A percentile compares a stretch with the other conserved stretches of the same genome.
phyloP scores from a whole-genome alignment of 1,140 invertebrate species.

The Augochlora pura region DNA sequence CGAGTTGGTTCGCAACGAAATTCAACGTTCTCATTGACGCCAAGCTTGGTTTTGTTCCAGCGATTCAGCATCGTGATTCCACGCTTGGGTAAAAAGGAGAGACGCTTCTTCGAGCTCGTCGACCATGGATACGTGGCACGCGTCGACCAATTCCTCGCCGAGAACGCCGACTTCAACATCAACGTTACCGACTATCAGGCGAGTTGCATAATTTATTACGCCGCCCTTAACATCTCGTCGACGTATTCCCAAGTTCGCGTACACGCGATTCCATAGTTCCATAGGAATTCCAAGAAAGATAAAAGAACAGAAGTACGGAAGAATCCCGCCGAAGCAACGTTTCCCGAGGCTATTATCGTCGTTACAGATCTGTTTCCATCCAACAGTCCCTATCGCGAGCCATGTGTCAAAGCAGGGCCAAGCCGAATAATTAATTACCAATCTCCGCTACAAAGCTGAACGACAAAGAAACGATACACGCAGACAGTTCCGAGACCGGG shows the following conservation, averaged over 20 bases:
- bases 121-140: conserved; percentile 67
- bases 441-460: neutral
- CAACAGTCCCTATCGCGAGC: too few relatives aligned
- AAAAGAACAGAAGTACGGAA: too few relatives aligned
- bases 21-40: neutral
- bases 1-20: too few relatives aligned
- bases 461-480: neutral
- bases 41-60: conserved; percentile 34
- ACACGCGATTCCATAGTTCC: too few relatives aligned
- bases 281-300: too few relatives aligned
- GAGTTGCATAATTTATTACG: conserved; percentile 3
- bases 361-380: too few relatives aligned
- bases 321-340: too few relatives aligned
- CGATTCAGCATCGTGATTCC: conserved; percentile 74
- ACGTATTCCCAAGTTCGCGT: neutral
- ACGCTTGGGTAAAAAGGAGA: conserved; percentile 76
- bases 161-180: conserved; percentile 77
- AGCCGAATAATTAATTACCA: neutral
- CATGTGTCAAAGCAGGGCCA: too few relatives aligned
- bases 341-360: too few relatives aligned
- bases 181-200: conserved; percentile 81
- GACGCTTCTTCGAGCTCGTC: conserved; percentile 80
- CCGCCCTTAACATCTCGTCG: too few relatives aligned
- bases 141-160: conserved; percentile 73
- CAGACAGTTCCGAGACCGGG: neutral